phyloP scores from a whole-genome alignment of 2,797 vertebrate species.

The Tapera naevia region DNA sequence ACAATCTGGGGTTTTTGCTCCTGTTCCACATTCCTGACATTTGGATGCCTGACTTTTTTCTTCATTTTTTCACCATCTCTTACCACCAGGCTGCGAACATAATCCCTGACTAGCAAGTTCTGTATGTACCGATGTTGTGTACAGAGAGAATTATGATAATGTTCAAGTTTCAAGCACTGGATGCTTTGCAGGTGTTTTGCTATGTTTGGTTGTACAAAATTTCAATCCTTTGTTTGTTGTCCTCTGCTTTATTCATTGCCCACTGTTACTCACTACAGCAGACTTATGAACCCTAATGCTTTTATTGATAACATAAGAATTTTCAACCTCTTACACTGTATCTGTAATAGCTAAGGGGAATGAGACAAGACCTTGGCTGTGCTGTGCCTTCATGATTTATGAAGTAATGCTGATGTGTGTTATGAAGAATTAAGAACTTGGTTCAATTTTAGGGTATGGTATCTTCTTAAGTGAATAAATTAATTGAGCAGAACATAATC shows the following conservation, averaged over 20 bases:
- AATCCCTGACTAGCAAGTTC: neutral
- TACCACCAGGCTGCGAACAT: neutral
- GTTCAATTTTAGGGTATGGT: neutral
- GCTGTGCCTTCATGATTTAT: neutral
- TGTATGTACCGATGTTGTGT: fast-evolving
- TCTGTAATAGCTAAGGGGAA: neutral
- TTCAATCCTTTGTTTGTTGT: neutral
- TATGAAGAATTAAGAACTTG: neutral
- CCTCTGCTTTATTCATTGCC: neutral
- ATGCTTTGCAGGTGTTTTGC: neutral
- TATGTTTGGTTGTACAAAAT: neutral
- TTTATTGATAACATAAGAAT: neutral
- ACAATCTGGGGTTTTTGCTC: neutral
- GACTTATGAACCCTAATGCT: neutral
- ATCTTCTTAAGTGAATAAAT: neutral
- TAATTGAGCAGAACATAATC: neutral
- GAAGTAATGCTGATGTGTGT: neutral
- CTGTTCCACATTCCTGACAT: neutral
- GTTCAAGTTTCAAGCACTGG: neutral
- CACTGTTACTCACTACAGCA: neutral
- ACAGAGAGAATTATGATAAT: neutral
- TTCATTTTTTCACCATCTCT: neutral
- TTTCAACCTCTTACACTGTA: neutral
- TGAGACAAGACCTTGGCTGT: neutral
- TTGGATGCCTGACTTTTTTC: neutral